Base-by-base conservation (phyloP, 1,140 invertebrate genomes). In the Nautilus pompilius region DNA sequence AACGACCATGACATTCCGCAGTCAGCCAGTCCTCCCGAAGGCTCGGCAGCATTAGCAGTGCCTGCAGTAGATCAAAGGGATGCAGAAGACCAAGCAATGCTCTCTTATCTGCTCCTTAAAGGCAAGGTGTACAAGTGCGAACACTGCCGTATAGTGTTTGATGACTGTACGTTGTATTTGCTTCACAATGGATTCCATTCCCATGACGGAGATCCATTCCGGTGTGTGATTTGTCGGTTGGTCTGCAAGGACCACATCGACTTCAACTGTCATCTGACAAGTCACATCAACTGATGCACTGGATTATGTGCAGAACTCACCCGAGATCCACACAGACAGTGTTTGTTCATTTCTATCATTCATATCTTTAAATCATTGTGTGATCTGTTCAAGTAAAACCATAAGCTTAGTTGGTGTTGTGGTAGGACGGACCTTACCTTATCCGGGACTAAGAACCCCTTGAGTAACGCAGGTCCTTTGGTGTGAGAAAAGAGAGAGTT, bases 151-250 rank as follows among this genome's bases (percentile, higher is more conserved):
- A 78, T 79, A 58, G 73, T 79, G 10, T 79, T 78, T 61, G 75
- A 79, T 41, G 77, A 79, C 58, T 77, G 76, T 60, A 75, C 77
- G 0, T 62, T 77, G 2, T 79, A 78, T 60, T 65, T 79, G 33
- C 67, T 79, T 3, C 77, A 79, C 66, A 79, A 79, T 51, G 75
- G 77, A 28, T 79, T 79, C 61, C 77, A 79, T 64, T 71, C 77
- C 5, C 73, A 77, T 34, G 74, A 78, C 61, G 69, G 60, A 6
- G 74, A 79, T 33, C 77, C 77, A 10, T 79, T 79, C 55, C 72
- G 73, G 33, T 79, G 75, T 64, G 75, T 73, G n/a, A 76, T 79
- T 46, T 79, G 77, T 63, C 63, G 69, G 28, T 58, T 67, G 30
- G 69, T 66, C 0, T 79, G 76, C 61, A 72, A 75, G 24, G 77